Conservation (phyloP, 2,797 vertebrate genomes). For the Channallabes apus region DNA sequence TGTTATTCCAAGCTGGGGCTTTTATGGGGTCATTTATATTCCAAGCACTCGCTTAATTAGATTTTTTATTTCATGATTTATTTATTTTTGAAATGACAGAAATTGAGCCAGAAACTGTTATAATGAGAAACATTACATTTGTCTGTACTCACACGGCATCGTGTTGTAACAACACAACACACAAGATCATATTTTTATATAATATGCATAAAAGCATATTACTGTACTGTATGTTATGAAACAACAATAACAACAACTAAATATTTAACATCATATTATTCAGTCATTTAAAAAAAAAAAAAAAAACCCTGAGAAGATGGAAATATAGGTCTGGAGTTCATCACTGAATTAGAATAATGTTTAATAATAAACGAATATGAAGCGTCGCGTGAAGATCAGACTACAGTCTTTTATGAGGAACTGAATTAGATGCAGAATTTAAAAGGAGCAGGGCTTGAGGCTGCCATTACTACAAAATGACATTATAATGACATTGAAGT, state of each 20-base stretch:
- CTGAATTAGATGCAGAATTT: conserved; percentile 36
- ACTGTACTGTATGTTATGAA: too few relatives aligned
- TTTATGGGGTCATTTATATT: neutral
- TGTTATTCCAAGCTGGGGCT: neutral
- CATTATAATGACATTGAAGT: conserved; percentile 50
- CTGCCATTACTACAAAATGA: conserved; percentile 47
- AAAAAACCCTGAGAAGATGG: neutral
- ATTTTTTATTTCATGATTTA: too few relatives aligned
- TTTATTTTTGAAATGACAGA: neutral
- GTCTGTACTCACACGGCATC: neutral
- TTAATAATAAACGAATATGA: neutral
- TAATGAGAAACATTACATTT: neutral
- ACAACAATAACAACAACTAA: too few relatives aligned
- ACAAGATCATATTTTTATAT: neutral
- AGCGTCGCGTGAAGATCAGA: conserved; percentile 2
- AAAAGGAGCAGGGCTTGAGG: conserved; percentile 49
- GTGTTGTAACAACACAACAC: too few relatives aligned
- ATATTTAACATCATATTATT: neutral
- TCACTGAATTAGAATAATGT: neutral
- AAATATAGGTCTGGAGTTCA: neutral
- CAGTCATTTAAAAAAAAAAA: neutral
- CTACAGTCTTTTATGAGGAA: conserved; percentile 28
- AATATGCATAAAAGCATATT: neutral
- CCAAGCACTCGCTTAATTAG: neutral
- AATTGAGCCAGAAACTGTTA: neutral